Percentiles rank a stretch among this genome's conserved stretches.
These are phyloP conservation scores for Scartelaos histophorus DNA, from an alignment of 2,113 vertebrate genomes.

Conservation along the genomic window DNA sequence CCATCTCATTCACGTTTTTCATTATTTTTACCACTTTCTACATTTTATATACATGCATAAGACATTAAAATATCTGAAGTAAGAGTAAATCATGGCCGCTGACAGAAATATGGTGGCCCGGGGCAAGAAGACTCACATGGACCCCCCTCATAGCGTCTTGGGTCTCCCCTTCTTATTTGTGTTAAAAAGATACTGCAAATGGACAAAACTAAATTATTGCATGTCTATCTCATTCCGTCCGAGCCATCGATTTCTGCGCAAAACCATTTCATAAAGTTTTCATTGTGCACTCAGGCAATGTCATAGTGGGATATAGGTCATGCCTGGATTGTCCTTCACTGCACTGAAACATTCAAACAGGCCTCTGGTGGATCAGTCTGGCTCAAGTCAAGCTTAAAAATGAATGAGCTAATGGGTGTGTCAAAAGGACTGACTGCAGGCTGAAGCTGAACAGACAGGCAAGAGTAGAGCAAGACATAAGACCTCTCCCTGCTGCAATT, in stretches of 20 bases:
- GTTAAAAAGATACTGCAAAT: conserved; percentile 8
- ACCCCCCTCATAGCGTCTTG: too few species aligned
- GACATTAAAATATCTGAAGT: too few species aligned
- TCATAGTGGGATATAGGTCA: neutral
- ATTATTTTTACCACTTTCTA: too few species aligned
- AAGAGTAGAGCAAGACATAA: neutral
- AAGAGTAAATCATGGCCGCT: too few species aligned
- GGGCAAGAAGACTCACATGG: too few species aligned
- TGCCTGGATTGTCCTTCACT: neutral
- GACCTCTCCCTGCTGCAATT: neutral
- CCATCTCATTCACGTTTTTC: too few species aligned
- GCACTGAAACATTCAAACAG: conserved; percentile 2
- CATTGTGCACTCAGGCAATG: neutral
- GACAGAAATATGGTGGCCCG: too few species aligned
- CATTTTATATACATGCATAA: too few species aligned
- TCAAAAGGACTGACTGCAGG: conserved; percentile 20
- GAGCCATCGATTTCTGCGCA: neutral
- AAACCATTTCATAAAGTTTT: neutral
- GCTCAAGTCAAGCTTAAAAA: neutral
- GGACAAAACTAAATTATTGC: neutral
- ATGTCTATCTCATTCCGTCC: neutral
- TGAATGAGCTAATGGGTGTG: conserved; percentile 6
- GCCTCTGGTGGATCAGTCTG: neutral
- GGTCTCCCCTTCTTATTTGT: too few species aligned
- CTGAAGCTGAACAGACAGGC: conserved; percentile 31